Base-by-base conservation (phyloP, 2,113 vertebrate species). In the Sceloporus undulatus region DNA sequence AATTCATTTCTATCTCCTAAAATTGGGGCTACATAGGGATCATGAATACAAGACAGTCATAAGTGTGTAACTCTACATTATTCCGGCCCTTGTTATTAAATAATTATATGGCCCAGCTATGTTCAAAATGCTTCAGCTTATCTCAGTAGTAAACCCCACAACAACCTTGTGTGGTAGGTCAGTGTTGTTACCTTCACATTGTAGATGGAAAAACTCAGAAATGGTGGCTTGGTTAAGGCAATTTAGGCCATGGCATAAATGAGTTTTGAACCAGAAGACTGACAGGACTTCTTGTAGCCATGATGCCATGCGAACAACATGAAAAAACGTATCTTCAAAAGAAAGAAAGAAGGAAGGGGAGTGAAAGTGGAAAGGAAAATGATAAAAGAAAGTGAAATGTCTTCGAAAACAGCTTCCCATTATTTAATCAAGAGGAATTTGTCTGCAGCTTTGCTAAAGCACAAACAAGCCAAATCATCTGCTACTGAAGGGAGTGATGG, bases 401-500 rank as follows among this genome's bases (percentile, higher is more conserved):
- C 21, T 87, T 16, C 68, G n/a, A 42, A 88, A 29, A n/a, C 77
- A n/a, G 42, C 73, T 54, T 78, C n/a, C 59, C 4, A 11, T 77
- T 84, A 38, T 88, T 78, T 62, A 27, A 38, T 66, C 59, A 88
- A 77, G 76, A 52, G 84, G n/a, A 77, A 82, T 83, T 38, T 70
- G 42, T 68, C 59, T 77, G 29, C 21, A 77, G 80, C 56, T 83
- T 68, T 68, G 59, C 62, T 70, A 73, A 83, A 87, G 71, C 79
- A 88, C 27, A 82, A 52, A 38, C 38, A 48, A 54, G 87, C 87
- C 62, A 77, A 78, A 74, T 88, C 81, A 70, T 88, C 34, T 83
- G 87, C 13, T 84, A 29, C 42, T 78, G 62, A 84, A 88, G 80
- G 80, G 59, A 88, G 81, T 84, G 75, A 88, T 84, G 73, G 62